phyloP scores from a whole-genome alignment of 2,888 invertebrate genomes.

The Acleris holmiana region DNA sequence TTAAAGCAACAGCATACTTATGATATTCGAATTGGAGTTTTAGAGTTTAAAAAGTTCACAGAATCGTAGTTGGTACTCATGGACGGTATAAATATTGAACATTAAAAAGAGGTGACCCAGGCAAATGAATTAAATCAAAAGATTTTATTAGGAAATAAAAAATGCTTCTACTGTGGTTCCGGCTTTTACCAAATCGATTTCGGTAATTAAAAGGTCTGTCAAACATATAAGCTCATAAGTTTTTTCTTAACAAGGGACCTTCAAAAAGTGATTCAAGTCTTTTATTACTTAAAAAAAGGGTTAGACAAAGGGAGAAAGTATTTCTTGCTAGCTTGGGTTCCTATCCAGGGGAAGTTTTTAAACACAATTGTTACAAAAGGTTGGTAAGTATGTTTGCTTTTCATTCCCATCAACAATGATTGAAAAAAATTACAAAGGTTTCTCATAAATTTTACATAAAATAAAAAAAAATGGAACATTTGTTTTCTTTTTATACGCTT shows the following conservation, averaged over 20 bases:
- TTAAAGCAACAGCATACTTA: too few relatives aligned
- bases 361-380: too few relatives aligned
- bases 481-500: too few relatives aligned
- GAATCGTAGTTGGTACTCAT: not conserved
- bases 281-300: slow-evolving; percentile 3
- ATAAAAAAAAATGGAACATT: too few relatives aligned
- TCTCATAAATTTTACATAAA: too few relatives aligned
- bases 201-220: slow-evolving; percentile 9
- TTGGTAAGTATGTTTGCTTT: too few relatives aligned
- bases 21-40: too few relatives aligned
- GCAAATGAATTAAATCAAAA: too few relatives aligned
- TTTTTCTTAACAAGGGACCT: slow-evolving; percentile 6
- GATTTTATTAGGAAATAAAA: not conserved
- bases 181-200: not conserved
- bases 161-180: not conserved
- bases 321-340: not conserved
- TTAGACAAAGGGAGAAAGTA: not conserved
- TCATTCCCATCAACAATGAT: too few relatives aligned
- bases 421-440: too few relatives aligned
- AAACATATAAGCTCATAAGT: not conserved
- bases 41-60: too few relatives aligned
- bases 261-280: slow-evolving; percentile 7
- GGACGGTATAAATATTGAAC: not conserved
- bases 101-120: not conserved
- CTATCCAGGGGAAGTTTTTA: not conserved